Base-by-base conservation (phyloP, 2,797 vertebrate genomes). In the Chelonia mydas region DNA sequence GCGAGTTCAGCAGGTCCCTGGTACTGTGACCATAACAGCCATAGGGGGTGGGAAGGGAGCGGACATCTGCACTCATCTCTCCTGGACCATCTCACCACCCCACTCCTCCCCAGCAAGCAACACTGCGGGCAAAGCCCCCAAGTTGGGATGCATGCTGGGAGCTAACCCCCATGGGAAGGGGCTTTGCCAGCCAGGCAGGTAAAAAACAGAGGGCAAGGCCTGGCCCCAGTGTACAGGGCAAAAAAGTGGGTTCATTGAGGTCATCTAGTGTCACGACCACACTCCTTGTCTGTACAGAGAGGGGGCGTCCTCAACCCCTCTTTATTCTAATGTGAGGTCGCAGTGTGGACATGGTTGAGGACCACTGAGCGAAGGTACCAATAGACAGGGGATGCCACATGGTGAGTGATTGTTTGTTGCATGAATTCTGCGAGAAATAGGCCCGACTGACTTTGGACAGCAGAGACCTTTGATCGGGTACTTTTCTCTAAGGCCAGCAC, bases 21-120 rank as follows among this genome's bases (percentile, higher is more conserved):
- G 88, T 84, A 83, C 92, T 49, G 76, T 92, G 91, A 97, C 81
- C 96, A 96, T 54, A 59, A 90, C 49, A 88, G 83, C 59, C 88
- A 68, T 89, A 88, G 55, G 1, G 65, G 55, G n/a, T 49, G 53
- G 59, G 77, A 76, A 93, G 90, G 83, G 83, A 74, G 80, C 6
- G 16, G 10, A 13, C 27, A 57, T 8, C 25, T 28, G 37, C 5
- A 0, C 23, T 53, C 82, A 84, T 82, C 47, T 89, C 11, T 65
- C 28, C 74, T 90, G 33, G 41, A 23, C 45, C 21, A 74, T 59
- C 45, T 83, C 76, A 9, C 15, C 45, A 79, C 41, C 76, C 74
- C 9, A 25, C 16, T 81, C 49, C 74, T 95, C 54, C 31, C 27
- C 51, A 57, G 51, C 28, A 51, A 33, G 55, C 37, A 33, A 17